These are phyloP conservation scores for Silurus meridionalis DNA, from an alignment of 2,113 vertebrate species.

Conservation along the genomic window DNA sequence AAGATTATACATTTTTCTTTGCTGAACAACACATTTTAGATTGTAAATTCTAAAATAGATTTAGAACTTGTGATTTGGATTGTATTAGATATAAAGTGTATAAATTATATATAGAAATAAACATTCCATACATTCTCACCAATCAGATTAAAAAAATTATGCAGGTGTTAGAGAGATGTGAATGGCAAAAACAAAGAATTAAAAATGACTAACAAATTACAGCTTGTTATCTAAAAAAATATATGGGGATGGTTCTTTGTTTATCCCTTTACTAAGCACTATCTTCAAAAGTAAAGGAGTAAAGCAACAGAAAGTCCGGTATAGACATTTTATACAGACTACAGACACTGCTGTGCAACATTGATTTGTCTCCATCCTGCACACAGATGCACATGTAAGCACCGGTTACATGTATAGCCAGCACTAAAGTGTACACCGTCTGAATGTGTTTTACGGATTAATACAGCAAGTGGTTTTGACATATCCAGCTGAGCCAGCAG, in stretches of 20 bases:
- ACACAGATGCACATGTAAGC: slow-evolving; percentile 5
- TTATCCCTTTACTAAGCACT: background rate
- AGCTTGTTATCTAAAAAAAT: background rate
- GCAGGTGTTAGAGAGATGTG: background rate
- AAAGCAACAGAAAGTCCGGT: background rate
- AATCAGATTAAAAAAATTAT: background rate
- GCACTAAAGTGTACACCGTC: slow-evolving; percentile 14
- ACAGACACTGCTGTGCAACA: background rate
- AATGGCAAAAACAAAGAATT: background rate
- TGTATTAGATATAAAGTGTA: background rate
- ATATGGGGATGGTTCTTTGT: background rate
- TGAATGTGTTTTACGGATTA: background rate
- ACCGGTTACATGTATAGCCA: background rate
- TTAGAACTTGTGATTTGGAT: background rate
- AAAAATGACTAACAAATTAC: background rate
- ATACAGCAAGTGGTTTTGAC: slow-evolving; percentile 27
- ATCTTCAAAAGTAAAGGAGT: background rate
- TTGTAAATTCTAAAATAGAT: background rate
- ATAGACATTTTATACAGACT: background rate
- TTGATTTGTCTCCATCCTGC: slow-evolving; percentile 35
- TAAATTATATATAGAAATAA: background rate
- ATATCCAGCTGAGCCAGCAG: slow-evolving; percentile 37
- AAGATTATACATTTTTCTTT: background rate
- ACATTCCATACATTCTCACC: background rate
- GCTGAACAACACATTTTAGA: background rate